Evolutionary conservation across 2,888 invertebrate species (phyloP).

Genomic region (Aricia artaxerxes): DNA sequence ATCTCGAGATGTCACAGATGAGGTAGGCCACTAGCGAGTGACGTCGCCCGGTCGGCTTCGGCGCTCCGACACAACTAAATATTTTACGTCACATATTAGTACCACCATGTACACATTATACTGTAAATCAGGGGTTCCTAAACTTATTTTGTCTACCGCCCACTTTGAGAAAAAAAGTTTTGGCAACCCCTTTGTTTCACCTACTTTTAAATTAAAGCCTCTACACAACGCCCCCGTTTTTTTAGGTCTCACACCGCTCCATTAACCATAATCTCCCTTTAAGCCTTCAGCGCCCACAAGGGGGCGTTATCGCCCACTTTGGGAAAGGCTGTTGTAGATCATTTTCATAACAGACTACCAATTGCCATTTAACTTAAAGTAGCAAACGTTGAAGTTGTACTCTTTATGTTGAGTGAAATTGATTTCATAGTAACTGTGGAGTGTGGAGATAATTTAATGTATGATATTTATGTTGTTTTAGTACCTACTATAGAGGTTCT

Average conservation of each 20-base stretch:
- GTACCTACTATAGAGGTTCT: background rate
- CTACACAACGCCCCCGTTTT: no score
- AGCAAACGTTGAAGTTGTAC: background rate
- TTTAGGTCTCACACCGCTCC: no score
- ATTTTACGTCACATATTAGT: slow-evolving; percentile 5
- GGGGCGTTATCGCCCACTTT: no score
- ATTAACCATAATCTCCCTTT: no score
- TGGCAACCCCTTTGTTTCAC: no score
- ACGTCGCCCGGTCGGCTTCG: slow-evolving; percentile 2
- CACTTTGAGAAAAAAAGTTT: no score
- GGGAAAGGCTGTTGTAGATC: background rate
- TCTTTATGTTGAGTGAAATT: background rate
- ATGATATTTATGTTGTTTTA: background rate
- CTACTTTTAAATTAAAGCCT: no score
- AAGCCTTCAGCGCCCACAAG: no score
- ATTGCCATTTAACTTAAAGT: background rate
- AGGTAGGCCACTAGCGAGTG: slow-evolving; percentile 1
- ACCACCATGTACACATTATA: background rate
- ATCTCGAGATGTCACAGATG: slow-evolving; percentile 28
- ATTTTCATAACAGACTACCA: background rate
- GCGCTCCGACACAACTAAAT: background rate
- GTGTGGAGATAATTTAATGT: background rate
- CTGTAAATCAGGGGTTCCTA: no score
- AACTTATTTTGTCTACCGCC: no score
- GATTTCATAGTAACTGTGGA: background rate